Evolutionary conservation across 1,140 invertebrate species (phyloP), one percentile per base, ranked within the genome.

Genomic region (Macrostomum lignano): DNA sequence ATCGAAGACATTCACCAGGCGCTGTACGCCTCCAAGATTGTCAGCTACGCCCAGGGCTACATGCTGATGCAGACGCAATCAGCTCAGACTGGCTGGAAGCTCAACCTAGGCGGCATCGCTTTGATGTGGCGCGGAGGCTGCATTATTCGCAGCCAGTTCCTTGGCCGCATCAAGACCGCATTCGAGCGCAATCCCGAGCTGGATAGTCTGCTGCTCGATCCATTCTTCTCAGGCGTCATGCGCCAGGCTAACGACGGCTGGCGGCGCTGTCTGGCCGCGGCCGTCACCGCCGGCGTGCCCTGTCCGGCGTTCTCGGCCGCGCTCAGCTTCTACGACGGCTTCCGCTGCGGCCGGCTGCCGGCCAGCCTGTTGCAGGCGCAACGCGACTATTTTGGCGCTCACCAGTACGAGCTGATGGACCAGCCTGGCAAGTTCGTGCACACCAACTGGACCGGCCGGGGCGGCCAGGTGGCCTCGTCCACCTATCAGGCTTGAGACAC

Each of bases 71-170:
- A 76, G 28, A 81, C 94, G 58, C 84, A 86, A 17, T 82, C 82
- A 1, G 71, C 73, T 44, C 64, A 72, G 36, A 71, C 82, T 43
- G 68, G 70, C 0, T 98, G 88, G 91, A 72, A 82, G 35, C 61
- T 98, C 10, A 94, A 98, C 58, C 88, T 93, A 48, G 88, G 88
- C 30, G 76, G 74, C 22, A 93, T 98, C 45, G 88, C 91, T 10
- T 60, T 96, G 1, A 98, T 98, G 88, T 98, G 91, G 91, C 66
- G 88, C 41, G 91, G 91, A 15, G 91, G 91, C 21, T 98, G 91
- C 52, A 98, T 98, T 48, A 98, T 94, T 48, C 67, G 84, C 50
- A 74, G 79, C 52, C 74, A 67, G 0, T 96, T 98, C 55, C 62
- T 98, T 35, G 84, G 81, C 17, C 81, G 93, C 49, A 98, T 98